Evolutionary conservation across 2,888 invertebrate genomes (phyloP).

Genomic region (Panzeria rudis): DNA sequence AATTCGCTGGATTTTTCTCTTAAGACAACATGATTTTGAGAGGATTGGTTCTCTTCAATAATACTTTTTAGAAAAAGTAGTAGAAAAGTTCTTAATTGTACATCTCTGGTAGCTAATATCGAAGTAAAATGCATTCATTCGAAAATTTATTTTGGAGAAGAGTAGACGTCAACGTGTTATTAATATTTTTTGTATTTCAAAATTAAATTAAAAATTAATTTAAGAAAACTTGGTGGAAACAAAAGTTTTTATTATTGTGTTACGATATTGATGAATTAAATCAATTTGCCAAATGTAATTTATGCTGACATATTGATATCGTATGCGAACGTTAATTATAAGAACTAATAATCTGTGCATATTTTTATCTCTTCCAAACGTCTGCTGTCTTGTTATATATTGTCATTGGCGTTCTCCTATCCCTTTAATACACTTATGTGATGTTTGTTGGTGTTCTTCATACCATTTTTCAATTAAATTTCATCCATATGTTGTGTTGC

Average conservation of each 20-base stretch:
- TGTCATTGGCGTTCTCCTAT: slow-evolving; percentile 31
- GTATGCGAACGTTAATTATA: slow-evolving; percentile 53
- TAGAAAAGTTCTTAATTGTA: slow-evolving; percentile 39
- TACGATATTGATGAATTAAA: not conserved
- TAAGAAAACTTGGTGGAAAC: not conserved
- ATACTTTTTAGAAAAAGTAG: slow-evolving; percentile 37
- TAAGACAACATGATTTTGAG: slow-evolving; percentile 38
- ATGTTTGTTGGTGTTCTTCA: slow-evolving; percentile 40
- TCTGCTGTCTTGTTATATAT: slow-evolving; percentile 52
- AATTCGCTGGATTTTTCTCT: slow-evolving; percentile 36
- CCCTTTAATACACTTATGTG: not conserved
- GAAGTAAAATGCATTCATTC: slow-evolving; percentile 68
- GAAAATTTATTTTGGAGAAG: slow-evolving; percentile 53
- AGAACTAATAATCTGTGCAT: slow-evolving; percentile 62
- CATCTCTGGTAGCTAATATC: slow-evolving; percentile 48
- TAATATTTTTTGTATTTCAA: slow-evolving; percentile 22
- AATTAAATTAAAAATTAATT: slow-evolving; percentile 24
- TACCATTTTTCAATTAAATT: slow-evolving; percentile 9
- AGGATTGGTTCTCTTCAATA: slow-evolving; percentile 52
- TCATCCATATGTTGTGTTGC: slow-evolving; percentile 64
- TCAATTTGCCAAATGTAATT: not conserved
- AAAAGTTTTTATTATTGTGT: not conserved
- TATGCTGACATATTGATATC: slow-evolving; percentile 4
- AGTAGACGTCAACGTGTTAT: slow-evolving; percentile 42
- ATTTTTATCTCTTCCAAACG: slow-evolving; percentile 43